Evolutionary conservation across 35 echinoderm and acorn worm genomes (phyloP), one percentile per base, ranked within the genome.

Genomic region (Ophioderma brevispina): DNA sequence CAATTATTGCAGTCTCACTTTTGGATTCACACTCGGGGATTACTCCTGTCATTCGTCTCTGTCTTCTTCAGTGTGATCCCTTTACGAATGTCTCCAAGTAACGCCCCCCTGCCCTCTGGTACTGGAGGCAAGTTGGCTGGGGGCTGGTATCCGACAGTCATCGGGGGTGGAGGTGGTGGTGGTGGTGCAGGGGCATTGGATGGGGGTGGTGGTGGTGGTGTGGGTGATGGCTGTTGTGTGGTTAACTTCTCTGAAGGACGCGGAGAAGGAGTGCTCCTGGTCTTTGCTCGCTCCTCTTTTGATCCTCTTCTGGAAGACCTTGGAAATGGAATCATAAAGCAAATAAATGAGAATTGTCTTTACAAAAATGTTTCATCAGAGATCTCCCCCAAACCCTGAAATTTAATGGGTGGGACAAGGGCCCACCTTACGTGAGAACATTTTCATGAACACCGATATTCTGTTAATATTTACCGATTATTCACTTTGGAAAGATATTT

Each of bases 71-170:
- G 37, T 21, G 83, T 70, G 10, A 75, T 15, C 21, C 83, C 83
- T 37, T 85, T 85, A 13, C 52, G 83, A 34, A 85, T 85, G 30
- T 85, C 83, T 37, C 55, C 37, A 25, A 85, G 33, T 23, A 85
- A 37, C 13, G 83, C 43, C 17, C 50, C 43, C 37, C 55, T 85
- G 15, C 63, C 83, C 17, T 33, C 52, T 28, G 83, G 43, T 31
- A 70, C 32, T 25, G 11, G 0, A 14, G 46, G 49, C 35, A 75
- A 13, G 35, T 33, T 11, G 15, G 52, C 32, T 34, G 52, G 83
- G 46, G 17, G 6, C 3, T 64, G 32, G 11, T 23, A 31, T 3
- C 63, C 8, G 19, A 55, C 13, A 0, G 14, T 37, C 11, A 31
- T 33, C 34, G 83, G 83, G 19, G 83, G 83, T 19, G 83, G 83